Evolutionary conservation across 2,113 vertebrate species (phyloP).

Genomic region (Pteropus alecto): DNA sequence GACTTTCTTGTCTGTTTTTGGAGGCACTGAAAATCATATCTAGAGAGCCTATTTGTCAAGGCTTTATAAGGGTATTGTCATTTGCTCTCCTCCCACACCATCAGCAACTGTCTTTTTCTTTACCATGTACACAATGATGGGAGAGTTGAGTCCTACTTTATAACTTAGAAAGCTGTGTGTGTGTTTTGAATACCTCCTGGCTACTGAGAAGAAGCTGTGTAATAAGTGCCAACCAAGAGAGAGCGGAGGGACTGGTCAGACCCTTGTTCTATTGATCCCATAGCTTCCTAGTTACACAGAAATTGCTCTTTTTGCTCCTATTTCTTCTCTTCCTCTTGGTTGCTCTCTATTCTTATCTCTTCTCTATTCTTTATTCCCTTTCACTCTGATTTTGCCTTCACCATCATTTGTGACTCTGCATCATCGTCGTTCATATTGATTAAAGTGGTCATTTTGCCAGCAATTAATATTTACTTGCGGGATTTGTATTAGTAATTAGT

Average conservation of each 20-base stretch:
- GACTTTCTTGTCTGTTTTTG: background rate
- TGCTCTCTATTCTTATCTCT: background rate
- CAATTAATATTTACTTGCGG: background rate
- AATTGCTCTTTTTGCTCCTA: background rate
- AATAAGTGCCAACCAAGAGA: background rate
- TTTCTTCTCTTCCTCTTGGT: background rate
- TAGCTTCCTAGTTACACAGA: background rate
- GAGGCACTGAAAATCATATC: background rate
- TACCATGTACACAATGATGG: background rate
- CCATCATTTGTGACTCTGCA: background rate
- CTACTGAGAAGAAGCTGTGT: background rate
- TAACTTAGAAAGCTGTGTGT: background rate
- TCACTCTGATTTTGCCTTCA: background rate
- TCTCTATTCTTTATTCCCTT: background rate
- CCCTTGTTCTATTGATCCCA: background rate
- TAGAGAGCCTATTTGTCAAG: background rate
- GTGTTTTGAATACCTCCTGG: background rate
- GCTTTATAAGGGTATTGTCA: background rate
- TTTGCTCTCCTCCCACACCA: background rate
- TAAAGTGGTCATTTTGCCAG: background rate
- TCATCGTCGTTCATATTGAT: background rate
- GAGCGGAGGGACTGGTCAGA: background rate
- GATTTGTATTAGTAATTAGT: background rate
- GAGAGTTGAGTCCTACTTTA: background rate
- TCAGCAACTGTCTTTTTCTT: background rate